Evolutionary conservation across 2,797 vertebrate genomes (phyloP).

Genomic region (Melanotaenia pygmaea): DNA sequence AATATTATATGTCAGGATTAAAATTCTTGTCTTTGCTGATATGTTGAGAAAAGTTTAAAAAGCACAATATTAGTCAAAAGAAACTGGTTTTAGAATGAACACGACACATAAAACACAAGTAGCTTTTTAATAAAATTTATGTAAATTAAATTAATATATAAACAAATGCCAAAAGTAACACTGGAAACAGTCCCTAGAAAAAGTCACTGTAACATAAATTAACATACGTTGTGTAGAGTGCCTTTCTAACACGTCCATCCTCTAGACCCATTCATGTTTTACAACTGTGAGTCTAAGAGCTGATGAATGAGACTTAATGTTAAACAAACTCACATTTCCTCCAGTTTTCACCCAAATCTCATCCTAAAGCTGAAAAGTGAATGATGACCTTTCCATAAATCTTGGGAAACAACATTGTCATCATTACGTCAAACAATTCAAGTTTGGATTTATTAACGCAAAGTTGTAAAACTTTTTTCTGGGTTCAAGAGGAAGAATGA

Average conservation of each 20-base stretch:
- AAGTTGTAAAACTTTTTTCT: neutral
- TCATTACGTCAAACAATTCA: neutral
- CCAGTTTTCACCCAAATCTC: neutral
- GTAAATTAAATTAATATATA: constrained; percentile 70
- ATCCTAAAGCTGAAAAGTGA: neutral
- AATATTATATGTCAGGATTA: no score
- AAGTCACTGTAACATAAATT: constrained; percentile 49
- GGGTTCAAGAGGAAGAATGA: constrained; percentile 2
- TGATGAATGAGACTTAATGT: neutral
- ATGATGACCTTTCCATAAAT: neutral
- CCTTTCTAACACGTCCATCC: constrained; percentile 6
- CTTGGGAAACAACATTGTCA: neutral
- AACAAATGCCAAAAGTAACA: constrained; percentile 70
- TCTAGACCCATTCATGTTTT: constrained; percentile 18
- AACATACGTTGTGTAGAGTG: constrained; percentile 44
- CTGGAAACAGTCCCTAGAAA: constrained; percentile 49
- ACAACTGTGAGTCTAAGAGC: neutral
- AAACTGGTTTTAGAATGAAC: neutral
- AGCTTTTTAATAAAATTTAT: constrained; percentile 57
- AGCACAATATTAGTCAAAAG: neutral
- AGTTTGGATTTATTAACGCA: constrained; percentile 1
- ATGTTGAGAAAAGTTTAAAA: neutral
- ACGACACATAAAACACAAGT: neutral
- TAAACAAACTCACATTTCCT: neutral
- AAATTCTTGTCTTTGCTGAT: no score